A percentile compares a stretch with the other conserved stretches of the same genome.
Conservation (phyloP, 2,888 invertebrate species). For the Andrena camellia region DNA sequence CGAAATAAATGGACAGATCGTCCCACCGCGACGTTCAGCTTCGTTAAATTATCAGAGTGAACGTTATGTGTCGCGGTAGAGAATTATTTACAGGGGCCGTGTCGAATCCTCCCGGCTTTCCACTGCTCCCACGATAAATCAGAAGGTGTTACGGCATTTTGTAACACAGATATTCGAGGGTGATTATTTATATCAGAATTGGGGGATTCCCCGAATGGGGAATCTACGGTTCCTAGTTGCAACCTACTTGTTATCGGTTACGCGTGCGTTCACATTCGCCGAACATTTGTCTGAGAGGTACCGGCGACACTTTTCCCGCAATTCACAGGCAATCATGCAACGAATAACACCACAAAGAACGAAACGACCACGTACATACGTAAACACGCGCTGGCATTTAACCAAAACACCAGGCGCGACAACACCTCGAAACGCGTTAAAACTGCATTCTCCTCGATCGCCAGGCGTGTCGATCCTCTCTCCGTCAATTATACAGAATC, state of each 20-base stretch:
- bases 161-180: neutral
- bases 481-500: neutral
- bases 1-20: conserved; percentile 18
- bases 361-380: neutral
- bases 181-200: too few relatives aligned
- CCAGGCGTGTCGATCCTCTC: neutral
- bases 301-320: neutral
- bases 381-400: conserved; percentile 27
- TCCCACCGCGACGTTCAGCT: conserved; percentile 17
- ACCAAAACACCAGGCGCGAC: neutral
- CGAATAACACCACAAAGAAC: too few relatives aligned
- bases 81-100: neutral
- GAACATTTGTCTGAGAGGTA: neutral
- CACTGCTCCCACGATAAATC: neutral
- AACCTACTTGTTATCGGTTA: too few relatives aligned
- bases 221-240: too few relatives aligned
- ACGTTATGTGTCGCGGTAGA: neutral
- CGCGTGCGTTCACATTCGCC: neutral
- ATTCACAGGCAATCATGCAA: neutral
- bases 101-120: neutral
- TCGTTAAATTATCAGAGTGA: conserved; percentile 4
- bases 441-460: neutral
- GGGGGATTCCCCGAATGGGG: too few relatives aligned
- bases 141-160: neutral
- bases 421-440: neutral